Percentiles rank a stretch among this genome's conserved stretches.
Conservation (phyloP, 2,888 invertebrate genomes). For the Carcina quercana region DNA sequence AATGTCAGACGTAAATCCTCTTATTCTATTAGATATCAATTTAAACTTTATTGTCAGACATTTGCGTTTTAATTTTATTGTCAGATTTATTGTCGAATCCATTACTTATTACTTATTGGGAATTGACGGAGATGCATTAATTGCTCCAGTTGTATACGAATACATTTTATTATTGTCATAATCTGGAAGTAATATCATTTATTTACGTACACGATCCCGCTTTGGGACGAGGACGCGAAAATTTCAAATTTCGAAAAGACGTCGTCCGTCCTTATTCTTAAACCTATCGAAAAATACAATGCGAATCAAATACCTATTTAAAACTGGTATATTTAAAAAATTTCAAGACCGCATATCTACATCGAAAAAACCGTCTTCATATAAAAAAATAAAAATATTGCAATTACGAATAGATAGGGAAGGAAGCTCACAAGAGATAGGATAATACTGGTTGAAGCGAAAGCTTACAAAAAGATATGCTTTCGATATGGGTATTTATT, state of each 20-base stretch:
- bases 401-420: constrained; percentile 23
- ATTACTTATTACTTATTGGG: constrained; percentile 35
- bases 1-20: constrained; percentile 4
- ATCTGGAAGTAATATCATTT: constrained; percentile 33
- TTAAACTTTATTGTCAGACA: constrained; percentile 49
- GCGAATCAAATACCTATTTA: constrained; percentile 41
- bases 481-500: constrained; percentile 53
- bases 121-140: constrained; percentile 61
- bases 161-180: constrained; percentile 48
- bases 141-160: constrained; percentile 55
- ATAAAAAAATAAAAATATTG: constrained; percentile 60
- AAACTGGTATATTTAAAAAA: constrained; percentile 41
- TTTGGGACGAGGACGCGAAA: constrained; percentile 14
- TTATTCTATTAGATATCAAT: constrained; percentile 44
- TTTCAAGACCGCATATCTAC: constrained; percentile 47
- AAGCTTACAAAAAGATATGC: constrained; percentile 55
- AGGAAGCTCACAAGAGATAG: constrained; percentile 44
- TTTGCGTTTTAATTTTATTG: constrained; percentile 40
- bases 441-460: constrained; percentile 40
- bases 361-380: constrained; percentile 37
- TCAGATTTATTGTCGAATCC: constrained; percentile 46
- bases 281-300: constrained; percentile 62
- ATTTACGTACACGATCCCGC: constrained; percentile 13
- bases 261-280: too few species aligned
- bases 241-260: too few species aligned